Evolutionary conservation across 2,797 vertebrate genomes (phyloP), one percentile per base, ranked within the genome.

Genomic region (Pristis pectinata): DNA sequence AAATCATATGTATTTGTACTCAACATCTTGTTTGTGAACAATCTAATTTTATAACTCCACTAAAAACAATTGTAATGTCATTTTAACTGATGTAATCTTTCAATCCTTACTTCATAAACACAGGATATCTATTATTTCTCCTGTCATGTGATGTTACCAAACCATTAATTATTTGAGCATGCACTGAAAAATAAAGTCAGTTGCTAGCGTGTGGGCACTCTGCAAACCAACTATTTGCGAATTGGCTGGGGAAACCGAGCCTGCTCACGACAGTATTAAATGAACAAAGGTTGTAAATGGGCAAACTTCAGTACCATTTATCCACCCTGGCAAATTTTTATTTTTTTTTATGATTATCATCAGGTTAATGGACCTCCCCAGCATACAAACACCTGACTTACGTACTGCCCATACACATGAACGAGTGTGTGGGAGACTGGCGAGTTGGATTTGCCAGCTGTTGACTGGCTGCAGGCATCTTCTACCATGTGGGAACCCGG

Each of bases 271-370:
- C 79, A 56, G 11, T 59, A 34, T 59, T 30, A 87, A 59, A 59
- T 87, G 53, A 87, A 87, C 53, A 4, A 89, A 89, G 56, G 89
- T 89, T 34, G n/a, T 89, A 89, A 89, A 37, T n/a, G 56, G 77
- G 37, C 15, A 64, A 13, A 41, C 77, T 79, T 34, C 34, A 89
- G 85, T 61, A 24, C 56, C 13, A 61, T 61, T 89, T 15, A 61
- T 89, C 56, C 5, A 59, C 15, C 82, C 6, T 59, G 83, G 83
- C 34, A 61, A 34, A 53, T 30, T 13, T 59, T 87, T 34, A 61
- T 9, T 19, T 11, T 49, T n/a, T 89, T 64, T 61, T 89, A 22
- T 89, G 34, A 17, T 61, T 59, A n/a, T 59, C 85, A 56, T 17
- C 56, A 49, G 3, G 49, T 49, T 49, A 49, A 49, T 49, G 49